These are phyloP conservation scores for Lophotis ruficrista DNA, from an alignment of 2,113 vertebrate species.

Conservation along the genomic window DNA sequence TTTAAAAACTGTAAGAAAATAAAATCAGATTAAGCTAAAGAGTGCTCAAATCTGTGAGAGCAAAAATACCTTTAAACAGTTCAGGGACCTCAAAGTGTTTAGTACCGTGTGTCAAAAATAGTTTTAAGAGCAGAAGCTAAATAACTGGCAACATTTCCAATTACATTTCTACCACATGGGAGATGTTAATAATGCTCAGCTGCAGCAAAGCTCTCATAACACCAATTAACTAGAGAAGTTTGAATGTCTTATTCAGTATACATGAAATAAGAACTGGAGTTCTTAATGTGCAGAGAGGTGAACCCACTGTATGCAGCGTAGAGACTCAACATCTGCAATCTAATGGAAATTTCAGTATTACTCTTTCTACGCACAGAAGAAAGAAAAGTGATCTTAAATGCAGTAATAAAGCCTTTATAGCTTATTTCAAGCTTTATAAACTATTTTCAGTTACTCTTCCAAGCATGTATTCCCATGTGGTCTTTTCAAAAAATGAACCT, in stretches of 20 bases:
- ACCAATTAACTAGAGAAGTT: neutral
- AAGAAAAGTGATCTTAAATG: neutral
- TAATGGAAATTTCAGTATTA: neutral
- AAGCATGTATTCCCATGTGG: neutral
- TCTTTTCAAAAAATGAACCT: neutral
- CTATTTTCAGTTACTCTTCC: neutral
- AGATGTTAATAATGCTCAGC: neutral
- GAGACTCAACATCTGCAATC: neutral
- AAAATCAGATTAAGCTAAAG: neutral
- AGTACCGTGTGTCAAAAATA: neutral
- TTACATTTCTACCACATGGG: neutral
- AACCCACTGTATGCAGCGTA: neutral
- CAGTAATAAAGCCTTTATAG: neutral
- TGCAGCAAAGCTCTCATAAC: neutral
- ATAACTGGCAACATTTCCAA: neutral
- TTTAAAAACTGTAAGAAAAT: neutral
- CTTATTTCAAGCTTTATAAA: neutral
- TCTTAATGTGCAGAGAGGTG: neutral
- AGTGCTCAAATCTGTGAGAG: neutral
- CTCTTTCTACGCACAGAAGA: neutral
- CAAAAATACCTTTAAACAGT: neutral
- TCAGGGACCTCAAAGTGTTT: neutral
- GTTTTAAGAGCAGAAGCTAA: neutral
- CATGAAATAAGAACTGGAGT: neutral
- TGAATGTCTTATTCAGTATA: neutral